phyloP scores from a whole-genome alignment of 1,140 invertebrate species.

The Zaprionus inermis region DNA sequence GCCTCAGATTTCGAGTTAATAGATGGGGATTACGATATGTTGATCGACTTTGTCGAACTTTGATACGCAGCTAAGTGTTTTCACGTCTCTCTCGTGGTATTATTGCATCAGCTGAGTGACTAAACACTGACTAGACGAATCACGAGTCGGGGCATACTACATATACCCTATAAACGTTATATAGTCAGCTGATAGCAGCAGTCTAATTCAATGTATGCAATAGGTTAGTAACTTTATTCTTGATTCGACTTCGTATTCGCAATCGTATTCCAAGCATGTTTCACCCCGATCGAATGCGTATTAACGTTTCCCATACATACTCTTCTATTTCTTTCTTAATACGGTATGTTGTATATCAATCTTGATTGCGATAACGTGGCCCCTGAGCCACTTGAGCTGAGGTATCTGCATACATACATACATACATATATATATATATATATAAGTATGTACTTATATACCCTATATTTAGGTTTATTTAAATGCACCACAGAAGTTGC shows the following conservation, averaged over 20 bases:
- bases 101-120: conserved; percentile 40
- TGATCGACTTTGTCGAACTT: neutral
- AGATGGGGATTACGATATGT: neutral
- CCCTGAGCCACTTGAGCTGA: conserved; percentile 33
- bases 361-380: conserved; percentile 43
- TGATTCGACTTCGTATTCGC: neutral
- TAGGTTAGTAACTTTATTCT: neutral
- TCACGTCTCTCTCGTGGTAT: neutral
- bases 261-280: neutral
- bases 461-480: conserved; percentile 12
- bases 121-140: conserved; percentile 33
- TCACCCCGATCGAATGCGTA: neutral
- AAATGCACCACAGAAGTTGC: conserved; percentile 1
- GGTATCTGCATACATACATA: conserved; percentile 17
- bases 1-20: neutral
- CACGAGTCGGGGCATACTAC: conserved; percentile 29
- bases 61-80: neutral
- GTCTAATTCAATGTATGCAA: conserved; percentile 14
- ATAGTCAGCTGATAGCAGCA: conserved; percentile 32
- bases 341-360: conserved; percentile 48
- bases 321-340: conserved; percentile 13
- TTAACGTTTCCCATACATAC: conserved; percentile 3
- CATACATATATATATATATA: conserved; percentile 6
- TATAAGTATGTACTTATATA: neutral
- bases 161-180: neutral